Percentiles rank a stretch among this genome's conserved stretches.
phyloP scores from a whole-genome alignment of 2,113 vertebrate genomes.

The Callipepla californica region DNA sequence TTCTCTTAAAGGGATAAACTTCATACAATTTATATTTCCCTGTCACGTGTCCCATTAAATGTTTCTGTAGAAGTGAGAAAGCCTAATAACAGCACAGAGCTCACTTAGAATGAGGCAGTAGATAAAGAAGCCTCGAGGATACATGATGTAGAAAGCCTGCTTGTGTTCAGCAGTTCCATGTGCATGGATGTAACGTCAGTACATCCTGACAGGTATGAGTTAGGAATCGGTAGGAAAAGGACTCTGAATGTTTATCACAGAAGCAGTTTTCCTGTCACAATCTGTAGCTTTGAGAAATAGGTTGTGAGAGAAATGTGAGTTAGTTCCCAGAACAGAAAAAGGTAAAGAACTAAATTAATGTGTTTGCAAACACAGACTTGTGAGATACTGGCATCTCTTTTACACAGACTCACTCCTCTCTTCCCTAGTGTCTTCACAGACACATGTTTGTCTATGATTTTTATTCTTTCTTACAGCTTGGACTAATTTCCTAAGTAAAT shows the following conservation, averaged over 20 bases:
- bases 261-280: background rate
- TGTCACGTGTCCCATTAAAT: background rate
- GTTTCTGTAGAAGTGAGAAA: background rate
- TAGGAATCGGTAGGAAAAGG: background rate
- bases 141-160: background rate
- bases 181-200: background rate
- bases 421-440: background rate
- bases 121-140: background rate
- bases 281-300: background rate
- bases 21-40: background rate
- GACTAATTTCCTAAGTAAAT: background rate
- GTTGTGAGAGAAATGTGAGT: background rate
- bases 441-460: background rate
- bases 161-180: background rate
- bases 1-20: background rate
- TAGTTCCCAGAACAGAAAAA: background rate
- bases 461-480: background rate
- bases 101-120: background rate
- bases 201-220: fast-evolving
- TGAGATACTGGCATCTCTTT: background rate
- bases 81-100: background rate
- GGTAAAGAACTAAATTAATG: background rate
- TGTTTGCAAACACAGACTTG: background rate
- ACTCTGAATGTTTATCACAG: background rate
- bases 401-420: background rate